Conservation (phyloP, 2,888 invertebrate species). For the Drosophila mercatorum region DNA sequence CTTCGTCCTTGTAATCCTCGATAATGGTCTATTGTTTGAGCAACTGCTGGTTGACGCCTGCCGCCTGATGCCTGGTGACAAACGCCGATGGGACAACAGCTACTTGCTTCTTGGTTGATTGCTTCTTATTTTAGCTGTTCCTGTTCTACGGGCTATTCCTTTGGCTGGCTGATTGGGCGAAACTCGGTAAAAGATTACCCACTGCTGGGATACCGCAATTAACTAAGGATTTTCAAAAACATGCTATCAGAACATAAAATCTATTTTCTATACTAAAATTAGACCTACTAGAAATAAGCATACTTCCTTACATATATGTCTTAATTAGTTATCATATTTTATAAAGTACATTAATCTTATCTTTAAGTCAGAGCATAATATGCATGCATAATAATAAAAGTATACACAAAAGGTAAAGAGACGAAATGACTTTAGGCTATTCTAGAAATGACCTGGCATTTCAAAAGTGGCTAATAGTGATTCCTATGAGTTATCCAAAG, state of each 20-base stretch:
- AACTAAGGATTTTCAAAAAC: slow-evolving; percentile 32
- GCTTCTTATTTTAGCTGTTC: not conserved
- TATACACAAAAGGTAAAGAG: not conserved
- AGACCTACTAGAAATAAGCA: slow-evolving; percentile 16
- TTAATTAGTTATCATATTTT: not conserved
- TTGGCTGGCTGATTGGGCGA: slow-evolving; percentile 31
- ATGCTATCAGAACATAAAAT: slow-evolving; percentile 10
- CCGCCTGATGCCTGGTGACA: slow-evolving; percentile 37
- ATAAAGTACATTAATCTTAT: no score
- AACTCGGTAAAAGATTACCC: slow-evolving; percentile 36
- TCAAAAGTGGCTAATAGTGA: not conserved
- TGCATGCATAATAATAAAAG: no score
- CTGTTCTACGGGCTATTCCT: not conserved
- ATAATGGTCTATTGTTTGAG: slow-evolving; percentile 73
- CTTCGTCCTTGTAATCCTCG: slow-evolving; percentile 64
- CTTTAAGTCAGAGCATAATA: no score
- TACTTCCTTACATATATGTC: not conserved
- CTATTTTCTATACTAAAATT: not conserved
- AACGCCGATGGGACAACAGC: slow-evolving; percentile 25
- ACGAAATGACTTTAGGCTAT: not conserved
- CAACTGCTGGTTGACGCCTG: slow-evolving; percentile 59
- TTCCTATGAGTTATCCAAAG: no score
- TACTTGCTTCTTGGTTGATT: slow-evolving; percentile 34
- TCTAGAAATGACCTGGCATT: not conserved
- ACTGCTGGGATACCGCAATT: slow-evolving; percentile 37